Percentiles rank a stretch among this genome's conserved stretches.
Conservation (phyloP, 2,888 invertebrate genomes). For the Meteorus cinctellus region DNA sequence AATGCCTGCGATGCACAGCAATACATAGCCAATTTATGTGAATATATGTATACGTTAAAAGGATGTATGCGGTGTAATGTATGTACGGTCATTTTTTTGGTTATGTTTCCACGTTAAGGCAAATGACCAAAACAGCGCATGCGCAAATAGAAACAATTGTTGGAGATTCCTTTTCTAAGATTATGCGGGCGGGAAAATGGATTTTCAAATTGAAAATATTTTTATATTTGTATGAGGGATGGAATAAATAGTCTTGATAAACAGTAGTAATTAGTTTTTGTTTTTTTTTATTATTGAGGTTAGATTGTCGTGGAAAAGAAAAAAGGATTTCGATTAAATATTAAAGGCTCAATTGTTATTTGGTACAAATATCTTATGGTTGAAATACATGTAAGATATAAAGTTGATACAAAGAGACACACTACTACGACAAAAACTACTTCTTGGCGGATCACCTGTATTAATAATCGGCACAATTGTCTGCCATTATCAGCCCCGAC, state of each 20-base stretch:
- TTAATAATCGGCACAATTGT: conserved; percentile 49
- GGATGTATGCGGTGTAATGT: no score
- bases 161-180: no score
- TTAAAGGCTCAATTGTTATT: conserved; percentile 51
- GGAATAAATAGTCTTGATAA: background rate
- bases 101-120: background rate
- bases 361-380: conserved; percentile 72
- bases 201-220: no score
- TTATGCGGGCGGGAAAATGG: no score
- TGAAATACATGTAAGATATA: conserved; percentile 72
- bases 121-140: background rate
- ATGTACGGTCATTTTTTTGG: background rate
- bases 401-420: conserved; percentile 70
- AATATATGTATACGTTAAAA: background rate
- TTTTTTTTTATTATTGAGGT: background rate
- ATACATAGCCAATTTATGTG: background rate
- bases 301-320: background rate
- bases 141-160: no score
- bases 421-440: conserved; percentile 67
- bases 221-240: background rate
- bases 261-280: background rate
- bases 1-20: background rate
- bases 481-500: conserved; percentile 39
- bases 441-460: conserved; percentile 56
- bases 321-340: conserved; percentile 5